A percentile compares a stretch with the other conserved stretches of the same genome.
phyloP scores from a whole-genome alignment of 2,888 invertebrate genomes.

The Corbicula japonica region DNA sequence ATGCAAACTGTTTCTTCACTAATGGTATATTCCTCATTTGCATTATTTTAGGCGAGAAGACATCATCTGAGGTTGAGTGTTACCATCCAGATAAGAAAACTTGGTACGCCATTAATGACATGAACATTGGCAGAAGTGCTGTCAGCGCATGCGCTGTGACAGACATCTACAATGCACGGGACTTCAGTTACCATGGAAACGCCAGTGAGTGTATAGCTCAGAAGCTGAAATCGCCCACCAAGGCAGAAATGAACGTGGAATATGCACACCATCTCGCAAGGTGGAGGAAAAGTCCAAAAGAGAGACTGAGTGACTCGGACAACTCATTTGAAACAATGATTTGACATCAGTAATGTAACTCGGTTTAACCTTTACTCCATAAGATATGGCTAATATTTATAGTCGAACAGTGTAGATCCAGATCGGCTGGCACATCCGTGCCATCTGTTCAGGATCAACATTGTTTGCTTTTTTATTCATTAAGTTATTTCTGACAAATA shows the following conservation, averaged over 20 bases:
- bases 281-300: conserved; percentile 19
- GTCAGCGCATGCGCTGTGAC: conserved; percentile 82
- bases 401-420: too few species aligned
- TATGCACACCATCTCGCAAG: conserved; percentile 8
- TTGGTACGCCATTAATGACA: conserved; percentile 77
- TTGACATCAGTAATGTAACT: neutral
- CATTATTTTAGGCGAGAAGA: conserved; percentile 78
- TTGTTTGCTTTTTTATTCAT: too few species aligned
- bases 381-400: too few species aligned
- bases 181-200: conserved; percentile 82
- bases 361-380: too few species aligned
- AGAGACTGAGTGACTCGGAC: conserved; percentile 9
- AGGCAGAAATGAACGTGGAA: conserved; percentile 10
- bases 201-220: conserved; percentile 20
- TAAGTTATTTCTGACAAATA: too few species aligned
- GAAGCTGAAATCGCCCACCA: conserved; percentile 19
- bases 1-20: too few species aligned
- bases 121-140: conserved; percentile 83
- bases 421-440: too few species aligned
- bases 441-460: too few species aligned
- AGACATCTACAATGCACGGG: conserved; percentile 76
- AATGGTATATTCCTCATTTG: neutral
- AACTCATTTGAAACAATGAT: conserved; percentile 20
- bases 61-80: conserved; percentile 81
- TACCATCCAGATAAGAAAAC: conserved; percentile 76